phyloP scores from a whole-genome alignment of 2,888 invertebrate genomes.

The Agrilus mali region DNA sequence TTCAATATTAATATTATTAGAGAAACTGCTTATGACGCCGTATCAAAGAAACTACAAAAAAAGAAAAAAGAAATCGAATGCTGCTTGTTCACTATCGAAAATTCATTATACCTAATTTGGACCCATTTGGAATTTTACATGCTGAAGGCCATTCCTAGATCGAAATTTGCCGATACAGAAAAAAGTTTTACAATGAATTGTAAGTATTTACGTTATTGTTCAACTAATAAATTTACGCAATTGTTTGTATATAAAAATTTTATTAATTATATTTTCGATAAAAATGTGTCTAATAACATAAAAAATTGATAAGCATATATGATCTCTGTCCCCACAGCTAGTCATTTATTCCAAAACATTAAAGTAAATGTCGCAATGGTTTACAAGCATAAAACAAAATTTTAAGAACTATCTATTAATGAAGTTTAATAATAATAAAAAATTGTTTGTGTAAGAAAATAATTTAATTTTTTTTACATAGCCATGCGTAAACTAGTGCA shows the following conservation, averaged over 20 bases:
- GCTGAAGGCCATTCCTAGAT: conserved; percentile 43
- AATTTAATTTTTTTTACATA: too few relatives aligned
- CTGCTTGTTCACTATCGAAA: conserved; percentile 55
- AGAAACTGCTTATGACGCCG: conserved; percentile 33
- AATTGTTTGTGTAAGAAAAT: neutral
- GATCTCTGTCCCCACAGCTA: too few relatives aligned
- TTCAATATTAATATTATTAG: conserved; percentile 24
- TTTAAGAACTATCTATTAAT: too few relatives aligned
- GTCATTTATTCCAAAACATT: too few relatives aligned
- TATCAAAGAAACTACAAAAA: conserved; percentile 40
- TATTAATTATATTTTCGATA: neutral
- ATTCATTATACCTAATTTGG: conserved; percentile 64
- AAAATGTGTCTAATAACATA: too few relatives aligned
- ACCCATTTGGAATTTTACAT: conserved; percentile 62
- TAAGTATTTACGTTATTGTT: conserved; percentile 16
- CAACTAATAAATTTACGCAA: conserved; percentile 2
- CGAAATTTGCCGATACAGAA: conserved; percentile 20
- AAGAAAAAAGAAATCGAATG: conserved; percentile 48
- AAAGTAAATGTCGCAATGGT: neutral
- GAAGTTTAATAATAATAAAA: too few relatives aligned
- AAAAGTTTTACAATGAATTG: conserved; percentile 20
- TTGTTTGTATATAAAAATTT: conserved; percentile 1
- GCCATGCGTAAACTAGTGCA: neutral
- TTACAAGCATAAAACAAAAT: too few relatives aligned
- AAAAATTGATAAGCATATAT: too few relatives aligned